phyloP scores from a whole-genome alignment of 2,888 invertebrate genomes.

The Rugalucina vietnamica region DNA sequence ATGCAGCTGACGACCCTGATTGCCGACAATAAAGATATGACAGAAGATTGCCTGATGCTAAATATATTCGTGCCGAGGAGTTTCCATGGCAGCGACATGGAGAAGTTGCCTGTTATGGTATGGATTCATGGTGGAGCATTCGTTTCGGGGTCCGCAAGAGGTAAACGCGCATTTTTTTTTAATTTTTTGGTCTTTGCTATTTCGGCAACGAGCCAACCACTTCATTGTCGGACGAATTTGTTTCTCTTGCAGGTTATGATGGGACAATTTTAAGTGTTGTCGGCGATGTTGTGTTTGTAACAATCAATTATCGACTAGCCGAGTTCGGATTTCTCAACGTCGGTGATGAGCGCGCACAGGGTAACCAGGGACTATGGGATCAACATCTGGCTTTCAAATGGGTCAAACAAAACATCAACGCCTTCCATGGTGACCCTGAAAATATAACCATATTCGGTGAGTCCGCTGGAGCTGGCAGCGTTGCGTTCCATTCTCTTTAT shows the following conservation, averaged over 20 bases:
- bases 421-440: conserved; percentile 45
- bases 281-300: conserved; percentile 46
- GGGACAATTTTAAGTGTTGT: background rate
- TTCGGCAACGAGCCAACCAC: conserved; percentile 52
- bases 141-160: conserved; percentile 17
- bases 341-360: conserved; percentile 22
- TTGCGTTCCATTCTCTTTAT: conserved; percentile 48
- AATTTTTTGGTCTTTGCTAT: conserved; percentile 23
- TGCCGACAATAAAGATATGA: background rate
- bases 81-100: background rate
- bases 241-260: conserved; percentile 6
- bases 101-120: conserved; percentile 49
- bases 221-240: too few species aligned
- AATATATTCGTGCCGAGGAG: conserved; percentile 49
- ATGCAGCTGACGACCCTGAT: background rate
- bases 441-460: conserved; percentile 55
- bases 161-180: conserved; percentile 9
- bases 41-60: conserved; percentile 50
- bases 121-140: conserved; percentile 57
- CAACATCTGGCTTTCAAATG: conserved; percentile 56
- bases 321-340: conserved; percentile 51
- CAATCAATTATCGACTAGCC: conserved; percentile 54
- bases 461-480: conserved; percentile 49
- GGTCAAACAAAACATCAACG: conserved; percentile 51
- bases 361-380: conserved; percentile 61